A percentile compares a stretch with the other conserved stretches of the same genome.
Evolutionary conservation across 2,113 vertebrate genomes (phyloP).

Genomic region (Mirza zaza): DNA sequence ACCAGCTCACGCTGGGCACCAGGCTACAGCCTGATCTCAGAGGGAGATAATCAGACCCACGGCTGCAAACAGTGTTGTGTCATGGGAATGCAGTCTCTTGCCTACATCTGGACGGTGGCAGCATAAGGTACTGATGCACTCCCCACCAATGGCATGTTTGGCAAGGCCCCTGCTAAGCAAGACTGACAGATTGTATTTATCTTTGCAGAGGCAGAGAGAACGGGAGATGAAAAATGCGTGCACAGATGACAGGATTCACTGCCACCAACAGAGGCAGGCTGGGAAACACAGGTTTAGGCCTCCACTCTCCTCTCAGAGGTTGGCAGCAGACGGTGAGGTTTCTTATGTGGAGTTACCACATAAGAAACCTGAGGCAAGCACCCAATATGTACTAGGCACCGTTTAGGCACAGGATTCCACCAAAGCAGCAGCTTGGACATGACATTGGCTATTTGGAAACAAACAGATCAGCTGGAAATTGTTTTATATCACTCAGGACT

Average conservation of each 20-base stretch:
- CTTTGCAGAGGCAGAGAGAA: constrained; percentile 29
- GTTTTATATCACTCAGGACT: constrained; percentile 4
- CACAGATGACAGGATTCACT: background rate
- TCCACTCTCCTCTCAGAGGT: background rate
- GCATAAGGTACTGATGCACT: background rate
- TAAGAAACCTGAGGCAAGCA: background rate
- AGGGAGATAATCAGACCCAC: rapidly evolving
- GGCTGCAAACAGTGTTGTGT: background rate
- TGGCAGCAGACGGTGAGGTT: background rate
- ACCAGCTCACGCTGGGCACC: background rate
- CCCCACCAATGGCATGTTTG: background rate
- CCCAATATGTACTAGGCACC: background rate
- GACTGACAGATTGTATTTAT: constrained; percentile 52
- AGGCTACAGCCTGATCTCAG: background rate
- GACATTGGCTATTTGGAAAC: background rate
- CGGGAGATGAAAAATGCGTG: constrained; percentile 4
- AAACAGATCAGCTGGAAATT: constrained; percentile 7
- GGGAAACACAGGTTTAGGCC: background rate
- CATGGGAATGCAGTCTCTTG: background rate
- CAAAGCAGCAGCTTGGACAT: background rate
- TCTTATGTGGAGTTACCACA: background rate
- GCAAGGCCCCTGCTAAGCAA: constrained; percentile 47
- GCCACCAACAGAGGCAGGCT: background rate
- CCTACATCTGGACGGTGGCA: constrained; percentile 18
- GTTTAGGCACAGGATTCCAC: background rate